Percentiles rank a stretch among this genome's conserved stretches.
Conservation (phyloP, 2,797 vertebrate species). For the Caiman crocodilus region DNA sequence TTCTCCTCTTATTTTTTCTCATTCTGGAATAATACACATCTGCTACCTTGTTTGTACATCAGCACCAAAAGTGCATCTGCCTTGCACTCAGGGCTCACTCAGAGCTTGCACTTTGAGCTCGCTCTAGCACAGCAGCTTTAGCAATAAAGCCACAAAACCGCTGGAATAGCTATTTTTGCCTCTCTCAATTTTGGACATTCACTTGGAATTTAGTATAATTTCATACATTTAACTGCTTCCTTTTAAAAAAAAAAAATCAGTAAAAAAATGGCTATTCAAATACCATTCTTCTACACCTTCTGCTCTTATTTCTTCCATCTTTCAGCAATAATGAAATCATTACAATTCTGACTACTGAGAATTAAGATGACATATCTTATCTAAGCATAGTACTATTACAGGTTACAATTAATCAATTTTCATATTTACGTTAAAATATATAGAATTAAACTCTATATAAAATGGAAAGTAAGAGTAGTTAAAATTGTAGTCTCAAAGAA, state of each 20-base stretch:
- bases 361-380: neutral
- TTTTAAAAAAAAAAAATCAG: neutral
- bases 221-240: neutral
- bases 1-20: neutral
- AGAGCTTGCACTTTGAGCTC: too few relatives aligned
- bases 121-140: neutral
- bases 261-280: neutral
- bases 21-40: neutral
- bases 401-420: neutral
- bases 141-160: neutral
- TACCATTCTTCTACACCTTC: neutral
- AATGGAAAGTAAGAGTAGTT: constrained; percentile 66
- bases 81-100: neutral
- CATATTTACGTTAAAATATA: constrained; percentile 48
- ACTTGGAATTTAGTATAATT: neutral
- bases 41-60: neutral
- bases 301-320: neutral
- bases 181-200: neutral
- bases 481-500: constrained; percentile 78
- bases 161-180: neutral
- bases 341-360: neutral
- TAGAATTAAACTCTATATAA: constrained; percentile 31
- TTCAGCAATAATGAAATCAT: neutral
- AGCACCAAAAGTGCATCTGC: neutral
- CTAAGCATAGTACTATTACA: neutral